Evolutionary conservation across 2,888 invertebrate genomes (phyloP).

Genomic region (Eristalinus sepulchralis): DNA sequence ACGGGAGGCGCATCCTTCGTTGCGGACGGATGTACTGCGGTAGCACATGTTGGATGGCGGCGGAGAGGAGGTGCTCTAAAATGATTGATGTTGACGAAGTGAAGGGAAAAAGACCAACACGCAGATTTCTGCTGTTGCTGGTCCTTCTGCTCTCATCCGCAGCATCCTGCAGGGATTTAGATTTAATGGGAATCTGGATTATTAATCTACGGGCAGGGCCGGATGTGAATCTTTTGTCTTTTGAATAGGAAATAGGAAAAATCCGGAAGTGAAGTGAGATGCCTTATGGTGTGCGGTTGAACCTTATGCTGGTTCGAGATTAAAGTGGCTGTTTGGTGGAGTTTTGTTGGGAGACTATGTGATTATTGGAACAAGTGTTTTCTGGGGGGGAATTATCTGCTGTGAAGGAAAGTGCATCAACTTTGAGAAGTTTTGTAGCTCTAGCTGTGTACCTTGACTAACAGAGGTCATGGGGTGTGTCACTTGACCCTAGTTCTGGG

Average conservation of each 20-base stretch:
- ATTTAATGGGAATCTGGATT: constrained; percentile 22
- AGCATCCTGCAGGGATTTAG: constrained; percentile 15
- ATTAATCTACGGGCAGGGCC: constrained; percentile 33
- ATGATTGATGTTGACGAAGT: not conserved
- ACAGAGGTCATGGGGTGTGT: no score
- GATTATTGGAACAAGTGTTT: not conserved
- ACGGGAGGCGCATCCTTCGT: not conserved
- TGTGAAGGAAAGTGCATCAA: no score
- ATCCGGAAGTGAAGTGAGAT: not conserved
- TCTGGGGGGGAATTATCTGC: no score
- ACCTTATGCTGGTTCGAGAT: not conserved
- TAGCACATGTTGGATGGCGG: not conserved
- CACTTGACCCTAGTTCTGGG: no score
- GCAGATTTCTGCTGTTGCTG: not conserved
- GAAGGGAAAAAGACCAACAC: not conserved
- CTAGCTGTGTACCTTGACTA: no score
- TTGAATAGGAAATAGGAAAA: constrained; percentile 14
- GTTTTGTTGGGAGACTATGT: not conserved
- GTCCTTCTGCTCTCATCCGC: constrained; percentile 1
- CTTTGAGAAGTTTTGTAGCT: no score
- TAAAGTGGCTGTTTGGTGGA: not conserved
- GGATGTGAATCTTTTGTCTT: constrained; percentile 30
- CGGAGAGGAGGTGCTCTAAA: not conserved
- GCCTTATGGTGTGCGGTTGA: not conserved
- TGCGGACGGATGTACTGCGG: not conserved